Percentiles rank a stretch among this genome's conserved stretches.
Evolutionary conservation across 2,797 vertebrate species (phyloP).

Genomic region (Holocentrus rufus): DNA sequence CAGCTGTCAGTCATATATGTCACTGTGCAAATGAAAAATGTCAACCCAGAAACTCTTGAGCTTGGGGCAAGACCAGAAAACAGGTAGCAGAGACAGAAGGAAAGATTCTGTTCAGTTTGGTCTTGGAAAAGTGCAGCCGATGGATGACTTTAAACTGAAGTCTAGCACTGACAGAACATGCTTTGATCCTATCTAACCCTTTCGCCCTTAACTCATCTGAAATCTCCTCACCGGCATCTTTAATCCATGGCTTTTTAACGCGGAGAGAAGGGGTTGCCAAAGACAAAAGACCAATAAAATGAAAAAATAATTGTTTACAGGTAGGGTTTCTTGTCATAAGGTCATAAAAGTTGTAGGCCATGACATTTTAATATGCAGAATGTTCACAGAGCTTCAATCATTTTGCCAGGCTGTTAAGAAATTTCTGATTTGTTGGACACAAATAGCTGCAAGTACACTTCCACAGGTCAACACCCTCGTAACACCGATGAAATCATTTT

Average conservation of each 20-base stretch:
- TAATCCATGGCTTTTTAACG: neutral
- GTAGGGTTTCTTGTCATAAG: neutral
- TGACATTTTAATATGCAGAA: neutral
- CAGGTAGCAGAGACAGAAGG: constrained; percentile 6
- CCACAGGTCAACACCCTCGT: neutral
- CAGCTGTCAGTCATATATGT: constrained; percentile 9
- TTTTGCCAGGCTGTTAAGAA: neutral
- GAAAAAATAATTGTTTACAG: constrained; percentile 10
- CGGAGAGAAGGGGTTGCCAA: constrained; percentile 2
- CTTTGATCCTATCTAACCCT: neutral
- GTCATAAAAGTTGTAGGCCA: neutral
- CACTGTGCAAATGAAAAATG: constrained; percentile 15
- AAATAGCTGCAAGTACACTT: neutral
- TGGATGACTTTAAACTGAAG: neutral
- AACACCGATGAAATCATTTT: neutral
- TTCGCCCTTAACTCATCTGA: neutral
- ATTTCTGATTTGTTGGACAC: neutral
- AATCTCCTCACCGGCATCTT: neutral
- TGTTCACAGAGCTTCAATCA: neutral
- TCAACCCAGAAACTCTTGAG: constrained; percentile 14
- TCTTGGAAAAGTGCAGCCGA: neutral
- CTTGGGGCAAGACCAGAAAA: neutral
- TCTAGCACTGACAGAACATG: neutral
- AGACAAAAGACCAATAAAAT: neutral
- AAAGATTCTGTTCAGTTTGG: constrained; percentile 5